Evolutionary conservation across 2,888 invertebrate species (phyloP).

Genomic region (Euplagia quadripunctaria): DNA sequence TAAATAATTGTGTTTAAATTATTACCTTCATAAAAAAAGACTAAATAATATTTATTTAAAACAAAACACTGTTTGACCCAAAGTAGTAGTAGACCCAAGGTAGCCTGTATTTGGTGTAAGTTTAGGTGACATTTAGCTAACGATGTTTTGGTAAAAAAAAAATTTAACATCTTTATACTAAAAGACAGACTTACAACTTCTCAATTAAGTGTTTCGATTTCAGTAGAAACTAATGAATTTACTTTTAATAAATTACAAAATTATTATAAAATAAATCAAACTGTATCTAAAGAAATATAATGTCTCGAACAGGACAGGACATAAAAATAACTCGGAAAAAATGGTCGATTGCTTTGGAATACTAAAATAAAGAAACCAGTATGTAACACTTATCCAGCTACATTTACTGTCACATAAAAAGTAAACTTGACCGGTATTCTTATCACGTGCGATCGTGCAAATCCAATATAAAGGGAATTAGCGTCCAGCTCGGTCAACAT

Average conservation of each 20-base stretch:
- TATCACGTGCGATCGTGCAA: conserved; percentile 52
- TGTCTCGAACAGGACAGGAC: no score
- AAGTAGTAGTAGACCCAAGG: no score
- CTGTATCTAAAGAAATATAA: not conserved
- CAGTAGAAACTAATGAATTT: not conserved
- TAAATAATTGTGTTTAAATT: not conserved
- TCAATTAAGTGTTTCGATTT: not conserved
- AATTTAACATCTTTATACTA: not conserved
- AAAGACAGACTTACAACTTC: not conserved
- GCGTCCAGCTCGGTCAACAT: conserved; percentile 45
- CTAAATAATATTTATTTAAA: no score
- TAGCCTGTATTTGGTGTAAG: not conserved
- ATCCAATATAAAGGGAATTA: conserved; percentile 58
- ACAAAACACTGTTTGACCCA: not conserved
- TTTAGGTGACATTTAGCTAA: not conserved
- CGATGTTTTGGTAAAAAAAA: not conserved
- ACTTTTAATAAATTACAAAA: not conserved
- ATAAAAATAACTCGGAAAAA: no score
- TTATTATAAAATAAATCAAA: not conserved
- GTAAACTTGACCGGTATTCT: conserved; percentile 41
- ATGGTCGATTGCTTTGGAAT: not conserved
- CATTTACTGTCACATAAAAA: conserved; percentile 36
- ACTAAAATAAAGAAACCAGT: conserved; percentile 25
- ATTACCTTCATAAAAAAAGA: not conserved
- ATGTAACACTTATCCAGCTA: conserved; percentile 27